These are phyloP conservation scores for Microctenopoma steveboyesi DNA, from an alignment of 2,797 vertebrate species.

Conservation along the genomic window DNA sequence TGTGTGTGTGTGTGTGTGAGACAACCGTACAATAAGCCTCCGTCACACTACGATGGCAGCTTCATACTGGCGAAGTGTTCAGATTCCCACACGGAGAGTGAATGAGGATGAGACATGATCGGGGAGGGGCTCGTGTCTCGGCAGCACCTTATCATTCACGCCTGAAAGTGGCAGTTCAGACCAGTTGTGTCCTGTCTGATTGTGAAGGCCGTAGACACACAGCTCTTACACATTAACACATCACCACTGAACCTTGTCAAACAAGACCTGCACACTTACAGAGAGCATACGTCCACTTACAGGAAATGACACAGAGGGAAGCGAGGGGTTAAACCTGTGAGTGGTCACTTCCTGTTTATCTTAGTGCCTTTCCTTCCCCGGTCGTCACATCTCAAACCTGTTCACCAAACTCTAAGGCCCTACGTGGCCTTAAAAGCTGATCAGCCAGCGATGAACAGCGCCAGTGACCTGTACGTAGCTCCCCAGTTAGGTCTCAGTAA, in stretches of 20 bases:
- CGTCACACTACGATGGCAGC: too few relatives aligned
- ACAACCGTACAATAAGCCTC: conserved; percentile 41
- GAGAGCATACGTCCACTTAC: conserved; percentile 15
- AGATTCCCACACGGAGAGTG: too few relatives aligned
- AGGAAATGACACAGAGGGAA: conserved; percentile 64
- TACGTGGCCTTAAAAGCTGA: background rate
- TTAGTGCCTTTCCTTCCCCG: conserved; percentile 23
- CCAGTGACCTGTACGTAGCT: too few relatives aligned
- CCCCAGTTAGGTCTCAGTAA: too few relatives aligned
- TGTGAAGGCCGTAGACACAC: conserved; percentile 6
- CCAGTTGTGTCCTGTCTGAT: too few relatives aligned
- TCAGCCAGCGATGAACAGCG: background rate
- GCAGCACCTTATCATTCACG: too few relatives aligned
- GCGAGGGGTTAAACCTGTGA: conserved; percentile 24
- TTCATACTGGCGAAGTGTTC: too few relatives aligned
- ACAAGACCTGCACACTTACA: conserved; percentile 24
- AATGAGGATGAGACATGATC: too few relatives aligned
- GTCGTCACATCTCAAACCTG: conserved; percentile 6
- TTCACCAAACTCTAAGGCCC: conserved; percentile 9
- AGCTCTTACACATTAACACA: conserved; percentile 2
- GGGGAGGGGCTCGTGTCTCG: too few relatives aligned
- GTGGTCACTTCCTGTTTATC: conserved; percentile 77
- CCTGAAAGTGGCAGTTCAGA: too few relatives aligned
- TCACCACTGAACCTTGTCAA: too few relatives aligned
- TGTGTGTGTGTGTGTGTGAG: conserved; percentile 9